A percentile compares a stretch with the other conserved stretches of the same genome.
Evolutionary conservation across 2,113 vertebrate genomes (phyloP).

Genomic region (Cercopithecus mona): DNA sequence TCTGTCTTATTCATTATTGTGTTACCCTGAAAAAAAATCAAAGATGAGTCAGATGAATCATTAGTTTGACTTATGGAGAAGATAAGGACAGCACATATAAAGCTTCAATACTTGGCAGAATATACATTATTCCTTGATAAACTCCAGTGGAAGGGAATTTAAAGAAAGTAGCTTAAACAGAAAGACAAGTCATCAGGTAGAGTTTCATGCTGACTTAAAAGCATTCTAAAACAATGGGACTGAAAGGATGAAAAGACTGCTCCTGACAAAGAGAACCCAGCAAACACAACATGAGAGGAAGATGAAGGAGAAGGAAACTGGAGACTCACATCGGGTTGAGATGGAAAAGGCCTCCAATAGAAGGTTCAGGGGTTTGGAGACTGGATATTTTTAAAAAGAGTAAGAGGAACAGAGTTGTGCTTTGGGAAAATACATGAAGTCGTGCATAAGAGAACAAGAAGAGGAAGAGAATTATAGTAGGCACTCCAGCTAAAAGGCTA

Average conservation of each 20-base stretch:
- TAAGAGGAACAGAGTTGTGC: neutral
- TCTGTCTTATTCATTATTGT: neutral
- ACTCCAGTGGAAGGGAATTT: neutral
- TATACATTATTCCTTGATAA: neutral
- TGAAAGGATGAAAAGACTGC: neutral
- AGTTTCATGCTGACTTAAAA: neutral
- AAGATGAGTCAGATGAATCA: neutral
- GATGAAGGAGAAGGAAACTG: neutral
- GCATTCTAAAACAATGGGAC: neutral
- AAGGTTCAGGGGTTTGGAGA: neutral
- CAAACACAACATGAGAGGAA: neutral
- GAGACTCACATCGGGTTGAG: neutral
- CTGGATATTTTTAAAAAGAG: neutral
- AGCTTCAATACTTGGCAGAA: neutral
- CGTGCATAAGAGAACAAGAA: neutral
- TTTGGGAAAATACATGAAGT: neutral
- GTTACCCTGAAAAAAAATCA: neutral
- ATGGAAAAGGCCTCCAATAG: neutral
- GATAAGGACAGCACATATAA: neutral
- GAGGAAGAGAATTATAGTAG: neutral
- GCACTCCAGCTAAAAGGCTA: neutral
- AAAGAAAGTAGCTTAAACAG: neutral
- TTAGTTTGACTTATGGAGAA: neutral
- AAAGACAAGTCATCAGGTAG: neutral
- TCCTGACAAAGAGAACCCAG: neutral